Conservation (phyloP, 2,113 vertebrate genomes). For the Speoplatyrhinus poulsoni region DNA sequence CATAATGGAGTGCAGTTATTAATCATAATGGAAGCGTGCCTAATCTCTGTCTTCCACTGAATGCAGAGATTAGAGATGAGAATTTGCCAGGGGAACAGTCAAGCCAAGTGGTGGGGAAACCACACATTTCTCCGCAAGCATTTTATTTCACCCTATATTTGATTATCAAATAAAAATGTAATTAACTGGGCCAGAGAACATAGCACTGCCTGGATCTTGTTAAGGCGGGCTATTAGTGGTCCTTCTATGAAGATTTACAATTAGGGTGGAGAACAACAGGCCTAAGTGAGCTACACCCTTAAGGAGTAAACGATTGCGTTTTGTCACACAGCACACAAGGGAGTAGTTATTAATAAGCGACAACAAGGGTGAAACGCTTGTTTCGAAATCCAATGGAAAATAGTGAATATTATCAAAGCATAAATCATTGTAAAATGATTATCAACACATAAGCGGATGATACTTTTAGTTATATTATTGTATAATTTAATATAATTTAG, state of each 20-base stretch:
- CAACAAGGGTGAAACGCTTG: too few relatives aligned
- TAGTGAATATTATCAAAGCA: too few relatives aligned
- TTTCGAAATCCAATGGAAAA: too few relatives aligned
- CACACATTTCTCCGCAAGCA: constrained; percentile 59
- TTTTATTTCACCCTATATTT: constrained; percentile 72
- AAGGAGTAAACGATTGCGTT: constrained; percentile 64
- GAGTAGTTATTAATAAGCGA: too few relatives aligned
- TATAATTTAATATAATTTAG: too few relatives aligned
- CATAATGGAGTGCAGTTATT: constrained; percentile 66
- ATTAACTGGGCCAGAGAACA: constrained; percentile 68
- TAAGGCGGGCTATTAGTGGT: constrained; percentile 64
- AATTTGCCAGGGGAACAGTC: constrained; percentile 50
- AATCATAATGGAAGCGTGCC: constrained; percentile 63
- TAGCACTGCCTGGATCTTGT: constrained; percentile 70
- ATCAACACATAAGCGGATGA: too few relatives aligned
- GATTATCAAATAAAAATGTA: constrained; percentile 76
- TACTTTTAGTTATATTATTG: too few relatives aligned
- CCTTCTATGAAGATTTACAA: constrained; percentile 66
- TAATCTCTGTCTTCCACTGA: constrained; percentile 32
- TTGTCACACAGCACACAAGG: constrained; percentile 32
- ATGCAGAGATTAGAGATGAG: constrained; percentile 59
- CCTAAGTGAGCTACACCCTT: constrained; percentile 65
- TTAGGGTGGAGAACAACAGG: constrained; percentile 66
- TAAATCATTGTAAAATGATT: too few relatives aligned
- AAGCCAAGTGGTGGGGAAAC: constrained; percentile 47